These are phyloP conservation scores for Caranx melampygus DNA, from an alignment of 2,113 vertebrate species.

Conservation along the genomic window DNA sequence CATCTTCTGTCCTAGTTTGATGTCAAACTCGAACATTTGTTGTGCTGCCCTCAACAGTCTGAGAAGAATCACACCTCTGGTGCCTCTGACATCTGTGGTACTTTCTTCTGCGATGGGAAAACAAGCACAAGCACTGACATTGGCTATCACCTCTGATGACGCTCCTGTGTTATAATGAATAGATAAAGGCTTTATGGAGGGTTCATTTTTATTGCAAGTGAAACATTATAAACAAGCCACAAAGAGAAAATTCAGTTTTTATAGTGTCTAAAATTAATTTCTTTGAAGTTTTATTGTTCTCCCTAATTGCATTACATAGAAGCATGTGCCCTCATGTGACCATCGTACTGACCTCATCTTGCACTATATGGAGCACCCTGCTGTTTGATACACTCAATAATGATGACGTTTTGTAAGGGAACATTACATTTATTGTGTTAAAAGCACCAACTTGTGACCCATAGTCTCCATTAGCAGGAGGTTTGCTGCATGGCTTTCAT, in stretches of 20 bases:
- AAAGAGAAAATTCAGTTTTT: background rate
- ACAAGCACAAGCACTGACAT: too few species aligned
- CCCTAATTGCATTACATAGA: background rate
- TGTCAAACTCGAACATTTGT: too few species aligned
- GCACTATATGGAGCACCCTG: slow-evolving; percentile 22
- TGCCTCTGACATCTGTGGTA: too few species aligned
- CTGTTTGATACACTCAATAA: slow-evolving; percentile 38
- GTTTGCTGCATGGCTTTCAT: slow-evolving; percentile 6
- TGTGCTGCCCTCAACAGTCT: too few species aligned
- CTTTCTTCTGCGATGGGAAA: too few species aligned
- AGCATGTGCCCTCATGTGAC: background rate
- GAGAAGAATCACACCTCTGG: too few species aligned
- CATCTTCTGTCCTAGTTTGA: too few species aligned
- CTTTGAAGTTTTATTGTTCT: background rate
- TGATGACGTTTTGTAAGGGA: slow-evolving; percentile 47
- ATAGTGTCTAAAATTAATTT: background rate
- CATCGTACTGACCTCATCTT: slow-evolving; percentile 26
- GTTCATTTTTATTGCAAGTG: background rate
- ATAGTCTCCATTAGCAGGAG: slow-evolving; percentile 7
- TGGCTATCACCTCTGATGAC: too few species aligned
- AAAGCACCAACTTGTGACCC: slow-evolving; percentile 34
- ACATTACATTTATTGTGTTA: slow-evolving; percentile 20
- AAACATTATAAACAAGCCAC: background rate
- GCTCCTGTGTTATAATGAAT: too few species aligned
- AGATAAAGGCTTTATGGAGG: too few species aligned